A percentile compares a stretch with the other conserved stretches of the same genome.
Conservation (phyloP, 92 coral and sea anemone genomes). For the Siderastrea radians region DNA sequence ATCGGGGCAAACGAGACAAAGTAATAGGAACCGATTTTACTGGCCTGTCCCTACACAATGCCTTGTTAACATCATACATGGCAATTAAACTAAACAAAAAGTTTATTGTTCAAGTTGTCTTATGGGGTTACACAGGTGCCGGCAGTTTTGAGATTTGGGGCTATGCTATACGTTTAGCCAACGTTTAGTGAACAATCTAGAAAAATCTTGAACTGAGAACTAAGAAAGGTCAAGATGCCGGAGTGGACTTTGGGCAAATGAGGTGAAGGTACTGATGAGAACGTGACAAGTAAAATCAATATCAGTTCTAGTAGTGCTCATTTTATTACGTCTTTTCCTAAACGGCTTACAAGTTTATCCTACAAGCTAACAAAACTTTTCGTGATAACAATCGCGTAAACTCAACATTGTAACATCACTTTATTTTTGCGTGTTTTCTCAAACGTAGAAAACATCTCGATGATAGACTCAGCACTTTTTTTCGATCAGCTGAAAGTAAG, state of each 20-base stretch:
- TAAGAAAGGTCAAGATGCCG: background rate
- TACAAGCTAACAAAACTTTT: background rate
- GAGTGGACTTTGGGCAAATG: background rate
- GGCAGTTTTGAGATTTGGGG: background rate
- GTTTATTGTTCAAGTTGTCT: background rate
- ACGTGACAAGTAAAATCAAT: constrained; percentile 1
- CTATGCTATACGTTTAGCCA: background rate
- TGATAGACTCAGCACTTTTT: background rate
- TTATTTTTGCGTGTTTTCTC: background rate
- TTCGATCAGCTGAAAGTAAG: background rate
- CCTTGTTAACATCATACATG: background rate
- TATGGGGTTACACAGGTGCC: background rate
- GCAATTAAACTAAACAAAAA: background rate
- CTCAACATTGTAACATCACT: background rate
- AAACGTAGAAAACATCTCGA: background rate
- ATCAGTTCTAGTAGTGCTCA: background rate
- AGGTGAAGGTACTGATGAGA: background rate
- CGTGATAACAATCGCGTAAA: background rate
- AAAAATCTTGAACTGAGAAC: background rate
- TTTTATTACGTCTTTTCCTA: background rate
- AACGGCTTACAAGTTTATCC: background rate
- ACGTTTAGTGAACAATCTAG: background rate
- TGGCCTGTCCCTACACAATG: too few relatives aligned
- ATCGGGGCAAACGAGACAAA: background rate
- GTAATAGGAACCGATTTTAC: background rate